phyloP scores from a whole-genome alignment of 2,113 vertebrate genomes.

The Paradoxurus hermaphroditus region DNA sequence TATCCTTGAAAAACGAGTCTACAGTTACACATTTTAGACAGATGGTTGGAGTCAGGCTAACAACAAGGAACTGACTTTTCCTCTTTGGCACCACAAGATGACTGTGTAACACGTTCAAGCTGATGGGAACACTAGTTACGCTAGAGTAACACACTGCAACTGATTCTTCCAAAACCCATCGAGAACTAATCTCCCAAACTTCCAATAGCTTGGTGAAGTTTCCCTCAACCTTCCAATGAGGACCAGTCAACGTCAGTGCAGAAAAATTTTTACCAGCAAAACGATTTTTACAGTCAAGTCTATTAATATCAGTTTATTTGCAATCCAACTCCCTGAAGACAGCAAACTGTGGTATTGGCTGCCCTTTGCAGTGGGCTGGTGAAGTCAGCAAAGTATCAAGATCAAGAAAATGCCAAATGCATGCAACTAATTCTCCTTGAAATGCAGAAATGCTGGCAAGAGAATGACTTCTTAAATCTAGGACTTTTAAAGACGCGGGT shows the following conservation, averaged over 20 bases:
- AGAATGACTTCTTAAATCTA: background rate
- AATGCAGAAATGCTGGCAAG: conserved; percentile 4
- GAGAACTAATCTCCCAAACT: background rate
- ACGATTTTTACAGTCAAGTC: background rate
- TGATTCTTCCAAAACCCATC: background rate
- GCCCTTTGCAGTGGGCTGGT: background rate
- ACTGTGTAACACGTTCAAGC: background rate
- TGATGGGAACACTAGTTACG: background rate
- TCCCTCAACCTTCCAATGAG: background rate
- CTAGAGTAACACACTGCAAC: background rate
- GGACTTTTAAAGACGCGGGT: background rate
- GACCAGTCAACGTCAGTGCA: background rate
- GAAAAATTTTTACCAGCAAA: background rate
- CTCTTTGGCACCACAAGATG: background rate
- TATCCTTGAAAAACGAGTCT: background rate
- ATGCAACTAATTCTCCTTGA: background rate
- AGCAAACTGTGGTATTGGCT: background rate
- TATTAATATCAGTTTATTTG: background rate
- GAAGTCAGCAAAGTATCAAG: background rate
- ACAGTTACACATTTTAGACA: background rate
- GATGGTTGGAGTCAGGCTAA: background rate
- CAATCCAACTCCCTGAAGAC: background rate
- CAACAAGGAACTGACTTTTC: background rate
- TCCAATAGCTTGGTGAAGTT: background rate
- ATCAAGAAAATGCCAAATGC: conserved; percentile 21